These are phyloP conservation scores for Saccopteryx leptura DNA, from an alignment of 2,113 vertebrate genomes.

Conservation along the genomic window DNA sequence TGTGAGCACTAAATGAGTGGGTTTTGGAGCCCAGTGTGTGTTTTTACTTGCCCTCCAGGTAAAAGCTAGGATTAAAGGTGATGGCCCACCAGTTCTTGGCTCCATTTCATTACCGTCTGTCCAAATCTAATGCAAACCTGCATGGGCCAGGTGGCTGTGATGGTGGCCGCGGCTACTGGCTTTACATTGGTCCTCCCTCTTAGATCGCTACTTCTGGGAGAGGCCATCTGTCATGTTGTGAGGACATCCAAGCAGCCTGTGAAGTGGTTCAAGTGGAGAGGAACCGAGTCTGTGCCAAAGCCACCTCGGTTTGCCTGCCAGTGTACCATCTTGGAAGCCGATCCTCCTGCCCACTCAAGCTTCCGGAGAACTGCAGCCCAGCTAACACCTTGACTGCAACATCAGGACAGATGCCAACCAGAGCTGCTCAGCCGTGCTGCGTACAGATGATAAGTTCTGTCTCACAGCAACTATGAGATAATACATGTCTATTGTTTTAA, in stretches of 20 bases:
- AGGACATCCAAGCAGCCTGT: background rate
- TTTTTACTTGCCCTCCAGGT: no score
- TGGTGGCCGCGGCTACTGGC: no score
- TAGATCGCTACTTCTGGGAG: background rate
- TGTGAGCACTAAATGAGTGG: no score
- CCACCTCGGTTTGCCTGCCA: background rate
- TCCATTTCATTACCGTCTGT: no score
- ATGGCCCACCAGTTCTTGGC: no score
- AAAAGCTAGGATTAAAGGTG: no score
- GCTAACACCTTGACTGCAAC: background rate
- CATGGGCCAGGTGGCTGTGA: no score
- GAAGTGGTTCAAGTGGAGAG: background rate
- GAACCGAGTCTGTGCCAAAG: background rate
- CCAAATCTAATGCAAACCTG: no score
- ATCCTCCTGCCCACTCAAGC: background rate
- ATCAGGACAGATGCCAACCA: background rate
- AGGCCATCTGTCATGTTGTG: background rate
- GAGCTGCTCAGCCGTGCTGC: background rate
- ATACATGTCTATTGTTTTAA: conserved; percentile 7
- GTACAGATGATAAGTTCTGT: background rate
- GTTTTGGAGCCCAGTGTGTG: no score
- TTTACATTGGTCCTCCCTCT: background rate
- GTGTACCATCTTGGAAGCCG: background rate
- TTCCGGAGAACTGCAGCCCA: background rate
- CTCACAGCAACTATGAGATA: background rate